Conservation (phyloP, 2,113 vertebrate genomes). For the Pterophyllum scalare region DNA sequence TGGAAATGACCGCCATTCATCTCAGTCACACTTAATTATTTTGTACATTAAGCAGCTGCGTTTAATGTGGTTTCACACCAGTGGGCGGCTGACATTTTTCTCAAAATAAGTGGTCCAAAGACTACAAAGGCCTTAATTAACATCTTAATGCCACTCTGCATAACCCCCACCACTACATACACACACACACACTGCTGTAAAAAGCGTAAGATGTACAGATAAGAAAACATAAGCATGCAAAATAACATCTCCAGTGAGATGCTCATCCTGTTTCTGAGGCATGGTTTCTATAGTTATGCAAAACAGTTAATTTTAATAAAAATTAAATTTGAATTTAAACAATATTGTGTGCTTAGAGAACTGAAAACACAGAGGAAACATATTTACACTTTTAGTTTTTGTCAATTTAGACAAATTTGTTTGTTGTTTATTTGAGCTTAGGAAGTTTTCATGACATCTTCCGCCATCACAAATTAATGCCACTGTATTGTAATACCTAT, state of each 20-base stretch:
- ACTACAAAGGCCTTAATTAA: conserved; percentile 63
- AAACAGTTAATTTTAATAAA: too few species aligned
- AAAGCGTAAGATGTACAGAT: conserved; percentile 16
- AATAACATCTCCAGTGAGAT: neutral
- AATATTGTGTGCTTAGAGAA: too few species aligned
- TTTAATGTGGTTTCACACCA: conserved; percentile 61
- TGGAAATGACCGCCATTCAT: conserved; percentile 41
- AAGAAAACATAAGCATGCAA: neutral
- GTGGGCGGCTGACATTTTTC: conserved; percentile 55
- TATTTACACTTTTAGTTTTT: neutral
- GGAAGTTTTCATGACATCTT: neutral
- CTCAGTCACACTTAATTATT: conserved; percentile 59
- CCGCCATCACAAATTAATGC: neutral
- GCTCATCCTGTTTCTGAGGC: neutral
- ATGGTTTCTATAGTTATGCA: neutral
- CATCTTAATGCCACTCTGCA: conserved; percentile 38
- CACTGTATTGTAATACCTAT: neutral
- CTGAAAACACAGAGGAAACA: too few species aligned
- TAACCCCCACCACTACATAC: neutral
- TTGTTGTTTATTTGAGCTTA: neutral
- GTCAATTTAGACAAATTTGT: neutral
- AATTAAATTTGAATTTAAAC: too few species aligned
- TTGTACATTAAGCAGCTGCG: conserved; percentile 56
- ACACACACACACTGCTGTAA: neutral
- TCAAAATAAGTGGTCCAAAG: conserved; percentile 53